These are phyloP conservation scores for Arizona elegans DNA, from an alignment of 2,113 vertebrate genomes.

Conservation along the genomic window DNA sequence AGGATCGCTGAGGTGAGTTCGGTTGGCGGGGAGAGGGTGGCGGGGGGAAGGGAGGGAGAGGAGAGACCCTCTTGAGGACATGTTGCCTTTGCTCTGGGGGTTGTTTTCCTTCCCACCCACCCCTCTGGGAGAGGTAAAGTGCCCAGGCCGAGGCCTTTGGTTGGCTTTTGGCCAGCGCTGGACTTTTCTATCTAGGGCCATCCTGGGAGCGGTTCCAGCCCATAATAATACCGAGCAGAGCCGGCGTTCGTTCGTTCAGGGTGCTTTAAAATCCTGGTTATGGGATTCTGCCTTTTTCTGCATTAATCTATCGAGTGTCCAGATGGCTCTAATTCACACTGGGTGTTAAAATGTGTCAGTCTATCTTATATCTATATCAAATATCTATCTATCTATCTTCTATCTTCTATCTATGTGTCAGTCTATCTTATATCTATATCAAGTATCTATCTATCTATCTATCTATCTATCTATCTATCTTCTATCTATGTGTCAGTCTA, in stretches of 20 bases:
- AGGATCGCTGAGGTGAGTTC: background rate
- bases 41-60: too few species aligned
- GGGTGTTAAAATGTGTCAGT: background rate
- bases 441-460: background rate
- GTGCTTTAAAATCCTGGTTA: background rate
- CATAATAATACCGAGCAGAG: background rate
- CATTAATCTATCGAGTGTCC: background rate
- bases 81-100: background rate
- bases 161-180: background rate
- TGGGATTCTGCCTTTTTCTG: background rate
- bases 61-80: background rate
- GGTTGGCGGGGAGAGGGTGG: background rate
- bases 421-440: too few species aligned
- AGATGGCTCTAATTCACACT: background rate
- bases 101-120: too few species aligned
- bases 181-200: background rate
- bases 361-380: background rate
- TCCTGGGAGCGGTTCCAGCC: background rate
- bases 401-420: too few species aligned
- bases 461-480: too few species aligned
- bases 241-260: background rate
- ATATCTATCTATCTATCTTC: too few species aligned
- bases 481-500: too few species aligned
- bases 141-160: background rate
- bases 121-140: background rate